These are phyloP conservation scores for Drosophila paulistorum DNA, from an alignment of 1,140 invertebrate species.

Conservation along the genomic window DNA sequence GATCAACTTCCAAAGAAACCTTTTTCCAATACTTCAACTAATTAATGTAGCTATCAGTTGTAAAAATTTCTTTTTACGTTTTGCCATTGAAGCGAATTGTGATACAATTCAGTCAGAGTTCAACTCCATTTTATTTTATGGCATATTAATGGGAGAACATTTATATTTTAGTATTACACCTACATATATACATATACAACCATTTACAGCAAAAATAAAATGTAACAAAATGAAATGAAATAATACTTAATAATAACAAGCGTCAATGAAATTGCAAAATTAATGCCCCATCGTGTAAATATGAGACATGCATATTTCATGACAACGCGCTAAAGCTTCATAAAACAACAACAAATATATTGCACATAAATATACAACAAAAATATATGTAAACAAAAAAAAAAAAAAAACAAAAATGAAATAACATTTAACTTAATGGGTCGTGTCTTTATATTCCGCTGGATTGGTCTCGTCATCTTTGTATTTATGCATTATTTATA, in stretches of 20 bases:
- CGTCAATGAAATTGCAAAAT: conserved; percentile 65
- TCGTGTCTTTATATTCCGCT: conserved; percentile 61
- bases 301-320: conserved; percentile 69
- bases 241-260: conserved; percentile 51
- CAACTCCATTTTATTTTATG: conserved; percentile 14
- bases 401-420: neutral
- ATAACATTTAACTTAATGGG: conserved; percentile 70
- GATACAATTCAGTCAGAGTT: neutral
- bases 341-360: conserved; percentile 34
- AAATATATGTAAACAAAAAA: neutral
- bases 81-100: neutral
- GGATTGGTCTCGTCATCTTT: conserved; percentile 51
- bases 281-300: conserved; percentile 69
- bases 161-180: conserved; percentile 24
- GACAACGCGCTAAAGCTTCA: conserved; percentile 58
- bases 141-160: conserved; percentile 27
- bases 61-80: neutral
- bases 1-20: no score
- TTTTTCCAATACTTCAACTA: neutral
- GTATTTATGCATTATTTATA: conserved; percentile 70
- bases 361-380: conserved; percentile 5
- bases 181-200: no score
- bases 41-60: neutral
- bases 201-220: conserved; percentile 21
- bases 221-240: conserved; percentile 27